phyloP scores from a whole-genome alignment of 2,888 invertebrate species.

The Drosophila mimetica region DNA sequence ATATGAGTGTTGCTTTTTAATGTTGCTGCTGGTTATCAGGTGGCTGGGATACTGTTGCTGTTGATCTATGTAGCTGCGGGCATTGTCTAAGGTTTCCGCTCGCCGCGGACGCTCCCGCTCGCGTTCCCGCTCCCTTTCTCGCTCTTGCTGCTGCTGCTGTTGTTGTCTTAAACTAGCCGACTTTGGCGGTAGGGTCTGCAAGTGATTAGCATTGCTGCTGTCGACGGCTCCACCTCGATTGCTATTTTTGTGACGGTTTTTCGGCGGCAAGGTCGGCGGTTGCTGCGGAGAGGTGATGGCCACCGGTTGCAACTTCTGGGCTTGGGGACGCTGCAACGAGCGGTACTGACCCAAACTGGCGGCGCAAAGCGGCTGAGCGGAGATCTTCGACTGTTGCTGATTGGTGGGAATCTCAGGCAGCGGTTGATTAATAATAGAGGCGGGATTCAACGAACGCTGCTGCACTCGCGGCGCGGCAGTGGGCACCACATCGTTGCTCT shows the following conservation, averaged over 20 bases:
- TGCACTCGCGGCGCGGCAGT: constrained; percentile 64
- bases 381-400: constrained; percentile 78
- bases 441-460: constrained; percentile 77
- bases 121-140: constrained; percentile 46
- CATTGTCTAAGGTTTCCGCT: constrained; percentile 81
- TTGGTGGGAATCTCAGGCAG: constrained; percentile 84
- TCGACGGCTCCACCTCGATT: constrained; percentile 37
- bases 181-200: constrained; percentile 83
- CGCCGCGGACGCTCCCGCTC: constrained; percentile 79
- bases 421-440: constrained; percentile 85
- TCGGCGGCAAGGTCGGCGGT: constrained; percentile 84
- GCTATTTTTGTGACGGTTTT: constrained; percentile 83
- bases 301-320: constrained; percentile 77
- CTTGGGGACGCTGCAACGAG: constrained; percentile 86
- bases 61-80: constrained; percentile 81
- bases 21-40: constrained; percentile 55
- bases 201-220: constrained; percentile 79
- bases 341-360: constrained; percentile 86
- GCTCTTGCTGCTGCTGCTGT: constrained; percentile 60
- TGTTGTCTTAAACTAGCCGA: constrained; percentile 79
- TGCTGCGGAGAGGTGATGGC: constrained; percentile 66
- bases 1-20: constrained; percentile 82
- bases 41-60: constrained; percentile 52
- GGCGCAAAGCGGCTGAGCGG: constrained; percentile 84
- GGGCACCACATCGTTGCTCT: constrained; percentile 68